phyloP scores from a whole-genome alignment of 2,797 vertebrate species.

The Dendrocincla tyrannina region DNA sequence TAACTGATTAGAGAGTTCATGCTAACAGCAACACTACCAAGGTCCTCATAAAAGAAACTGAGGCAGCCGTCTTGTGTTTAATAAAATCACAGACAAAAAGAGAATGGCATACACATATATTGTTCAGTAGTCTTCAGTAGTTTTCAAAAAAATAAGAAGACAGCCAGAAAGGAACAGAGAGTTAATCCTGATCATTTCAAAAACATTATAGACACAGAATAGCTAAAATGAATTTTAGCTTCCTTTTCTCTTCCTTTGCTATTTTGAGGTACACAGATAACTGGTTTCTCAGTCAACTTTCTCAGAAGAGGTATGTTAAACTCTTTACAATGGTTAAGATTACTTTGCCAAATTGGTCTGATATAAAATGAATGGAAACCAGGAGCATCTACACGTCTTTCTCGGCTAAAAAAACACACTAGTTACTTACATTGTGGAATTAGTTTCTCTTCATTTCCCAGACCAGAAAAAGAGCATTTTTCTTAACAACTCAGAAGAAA shows the following conservation, averaged over 20 bases:
- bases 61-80: neutral
- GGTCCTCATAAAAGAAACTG: neutral
- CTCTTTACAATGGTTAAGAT: neutral
- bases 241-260: neutral
- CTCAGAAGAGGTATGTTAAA: neutral
- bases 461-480: conserved; percentile 7
- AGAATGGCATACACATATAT: accelerated
- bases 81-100: neutral
- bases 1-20: neutral
- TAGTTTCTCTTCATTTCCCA: neutral
- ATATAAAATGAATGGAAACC: conserved; percentile 8
- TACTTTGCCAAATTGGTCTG: conserved; percentile 1
- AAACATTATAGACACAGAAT: neutral
- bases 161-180: neutral
- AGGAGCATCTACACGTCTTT: neutral
- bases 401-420: neutral
- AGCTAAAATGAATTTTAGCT: neutral
- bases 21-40: neutral
- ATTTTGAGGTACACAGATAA: neutral
- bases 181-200: neutral
- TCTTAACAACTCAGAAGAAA: conserved; percentile 11
- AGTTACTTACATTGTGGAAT: neutral
- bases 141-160: neutral
- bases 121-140: neutral
- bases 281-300: neutral